Conservation (phyloP, 2,888 invertebrate species). For the Tridacna crocea region DNA sequence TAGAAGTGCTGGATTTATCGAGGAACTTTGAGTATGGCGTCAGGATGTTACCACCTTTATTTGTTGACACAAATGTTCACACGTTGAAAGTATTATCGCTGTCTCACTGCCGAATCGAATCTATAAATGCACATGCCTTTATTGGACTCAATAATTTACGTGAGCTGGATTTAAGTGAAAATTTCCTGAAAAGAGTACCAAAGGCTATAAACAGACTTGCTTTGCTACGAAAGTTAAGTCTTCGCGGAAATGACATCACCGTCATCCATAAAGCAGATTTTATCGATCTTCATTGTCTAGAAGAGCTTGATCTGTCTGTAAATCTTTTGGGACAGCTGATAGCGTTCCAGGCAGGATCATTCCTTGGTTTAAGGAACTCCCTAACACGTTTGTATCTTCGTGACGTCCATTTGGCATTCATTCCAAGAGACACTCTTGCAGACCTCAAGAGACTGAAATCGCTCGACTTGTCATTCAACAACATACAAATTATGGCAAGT, state of each 20-base stretch:
- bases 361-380: slow-evolving; percentile 52
- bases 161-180: slow-evolving; percentile 54
- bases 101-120: slow-evolving; percentile 49
- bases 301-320: slow-evolving; percentile 57
- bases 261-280: slow-evolving; percentile 53
- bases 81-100: slow-evolving; percentile 48
- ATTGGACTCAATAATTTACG: slow-evolving; percentile 49
- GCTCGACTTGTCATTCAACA: slow-evolving; percentile 57
- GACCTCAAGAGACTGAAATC: slow-evolving; percentile 42
- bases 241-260: slow-evolving; percentile 56
- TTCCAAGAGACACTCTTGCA: slow-evolving; percentile 51
- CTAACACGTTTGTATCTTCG: slow-evolving; percentile 37
- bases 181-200: slow-evolving; percentile 57
- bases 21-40: slow-evolving; percentile 54
- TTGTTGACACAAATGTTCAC: slow-evolving; percentile 49
- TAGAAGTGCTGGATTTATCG: slow-evolving; percentile 55
- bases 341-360: slow-evolving; percentile 53
- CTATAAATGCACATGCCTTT: slow-evolving; percentile 49
- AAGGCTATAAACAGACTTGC: slow-evolving; percentile 48
- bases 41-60: slow-evolving; percentile 48
- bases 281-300: slow-evolving; percentile 47
- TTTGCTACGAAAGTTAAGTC: slow-evolving; percentile 47
- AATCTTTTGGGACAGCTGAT: slow-evolving; percentile 59
- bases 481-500: slow-evolving; percentile 48
- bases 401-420: slow-evolving; percentile 41